These are phyloP conservation scores for Orchesella flavescens DNA, from an alignment of 2,888 invertebrate species.

Conservation along the genomic window DNA sequence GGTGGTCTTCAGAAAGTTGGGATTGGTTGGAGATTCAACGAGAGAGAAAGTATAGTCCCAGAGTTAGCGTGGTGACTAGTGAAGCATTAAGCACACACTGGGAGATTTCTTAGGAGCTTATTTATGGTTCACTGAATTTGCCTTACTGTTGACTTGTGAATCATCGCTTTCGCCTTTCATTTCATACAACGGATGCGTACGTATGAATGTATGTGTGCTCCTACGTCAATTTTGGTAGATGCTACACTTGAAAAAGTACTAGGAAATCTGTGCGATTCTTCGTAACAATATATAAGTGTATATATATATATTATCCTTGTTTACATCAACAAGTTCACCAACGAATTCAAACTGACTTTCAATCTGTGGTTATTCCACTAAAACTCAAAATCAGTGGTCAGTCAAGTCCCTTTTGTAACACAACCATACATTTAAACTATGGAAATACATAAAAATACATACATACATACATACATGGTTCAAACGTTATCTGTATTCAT, in stretches of 20 bases:
- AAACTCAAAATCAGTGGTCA: too few species aligned
- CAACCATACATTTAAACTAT: too few species aligned
- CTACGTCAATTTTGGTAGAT: too few species aligned
- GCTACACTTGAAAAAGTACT: too few species aligned
- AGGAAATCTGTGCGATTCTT: too few species aligned
- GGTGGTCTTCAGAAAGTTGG: slow-evolving; percentile 19
- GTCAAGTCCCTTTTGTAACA: too few species aligned
- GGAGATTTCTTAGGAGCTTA: slow-evolving; percentile 45
- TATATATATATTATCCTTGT: not conserved
- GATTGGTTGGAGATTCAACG: slow-evolving; percentile 17
- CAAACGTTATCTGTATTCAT: too few species aligned
- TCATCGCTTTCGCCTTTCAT: slow-evolving; percentile 24
- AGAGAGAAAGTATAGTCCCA: not conserved
- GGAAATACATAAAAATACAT: too few species aligned
- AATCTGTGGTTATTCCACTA: not conserved
- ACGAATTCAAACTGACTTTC: slow-evolving; percentile 3
- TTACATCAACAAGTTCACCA: not conserved
- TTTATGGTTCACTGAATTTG: slow-evolving; percentile 41
- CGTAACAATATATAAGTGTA: not conserved
- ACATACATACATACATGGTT: too few species aligned
- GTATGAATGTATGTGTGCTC: too few species aligned
- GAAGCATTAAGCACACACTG: slow-evolving; percentile 41
- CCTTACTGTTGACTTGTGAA: slow-evolving; percentile 37
- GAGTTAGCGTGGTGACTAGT: slow-evolving; percentile 21
- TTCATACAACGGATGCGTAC: not conserved